These are phyloP conservation scores for Lumbricus terrestris DNA, from an alignment of 2,888 invertebrate species.

Conservation along the genomic window DNA sequence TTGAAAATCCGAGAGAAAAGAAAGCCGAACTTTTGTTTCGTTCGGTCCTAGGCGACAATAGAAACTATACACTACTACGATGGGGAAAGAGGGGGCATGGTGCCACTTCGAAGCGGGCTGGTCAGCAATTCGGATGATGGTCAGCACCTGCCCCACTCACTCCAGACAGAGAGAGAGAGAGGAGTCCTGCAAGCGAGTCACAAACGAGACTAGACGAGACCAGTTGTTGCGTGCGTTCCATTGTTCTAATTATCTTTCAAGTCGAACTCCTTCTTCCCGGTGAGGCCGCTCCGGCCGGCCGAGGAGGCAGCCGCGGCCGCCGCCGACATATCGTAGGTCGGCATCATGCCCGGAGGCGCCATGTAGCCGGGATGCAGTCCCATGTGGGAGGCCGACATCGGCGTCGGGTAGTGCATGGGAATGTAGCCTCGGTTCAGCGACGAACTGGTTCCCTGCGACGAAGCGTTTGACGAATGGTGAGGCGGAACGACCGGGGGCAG, in stretches of 20 bases:
- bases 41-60: background rate
- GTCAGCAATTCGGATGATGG: background rate
- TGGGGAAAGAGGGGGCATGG: too few relatives aligned
- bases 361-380: constrained; percentile 16
- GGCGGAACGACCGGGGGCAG: background rate
- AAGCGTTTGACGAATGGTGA: background rate
- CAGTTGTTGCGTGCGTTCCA: background rate
- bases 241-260: background rate
- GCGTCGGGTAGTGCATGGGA: constrained; percentile 15
- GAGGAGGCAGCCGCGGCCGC: background rate
- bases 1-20: constrained; percentile 9
- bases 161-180: background rate
- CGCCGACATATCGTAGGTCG: constrained; percentile 10
- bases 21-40: background rate
- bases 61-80: background rate
- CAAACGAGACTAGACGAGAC: constrained; percentile 11
- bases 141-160: background rate
- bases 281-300: background rate
- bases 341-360: constrained; percentile 16
- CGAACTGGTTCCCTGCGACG: constrained; percentile 8
- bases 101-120: background rate
- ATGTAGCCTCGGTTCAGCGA: constrained; percentile 10
- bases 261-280: constrained; percentile 4
- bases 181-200: background rate
- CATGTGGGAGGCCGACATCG: constrained; percentile 8